Evolutionary conservation across 2,113 vertebrate species (phyloP).

Genomic region (Tachuris rubrigastra): DNA sequence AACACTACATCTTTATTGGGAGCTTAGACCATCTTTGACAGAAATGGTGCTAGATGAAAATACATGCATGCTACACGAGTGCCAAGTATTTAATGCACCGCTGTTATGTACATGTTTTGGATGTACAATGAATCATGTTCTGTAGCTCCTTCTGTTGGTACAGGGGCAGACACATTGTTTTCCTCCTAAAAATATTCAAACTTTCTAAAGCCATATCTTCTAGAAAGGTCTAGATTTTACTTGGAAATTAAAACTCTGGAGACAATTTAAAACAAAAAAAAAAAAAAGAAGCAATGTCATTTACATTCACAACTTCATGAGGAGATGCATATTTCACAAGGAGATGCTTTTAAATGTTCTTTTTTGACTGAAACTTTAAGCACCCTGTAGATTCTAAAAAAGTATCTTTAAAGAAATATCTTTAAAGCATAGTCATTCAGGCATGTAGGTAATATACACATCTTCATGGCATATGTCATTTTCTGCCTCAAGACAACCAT

Average conservation of each 20-base stretch:
- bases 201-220: not conserved
- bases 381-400: not conserved
- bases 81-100: not conserved
- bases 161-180: not conserved
- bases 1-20: not conserved
- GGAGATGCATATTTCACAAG: not conserved
- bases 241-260: not conserved
- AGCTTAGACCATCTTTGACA: not conserved
- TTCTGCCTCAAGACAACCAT: not conserved
- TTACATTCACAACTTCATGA: not conserved
- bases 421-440: not conserved
- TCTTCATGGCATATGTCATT: not conserved
- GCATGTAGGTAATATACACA: not conserved
- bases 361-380: not conserved
- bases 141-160: not conserved
- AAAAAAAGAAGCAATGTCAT: not conserved
- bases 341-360: not conserved
- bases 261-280: not conserved
- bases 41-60: not conserved
- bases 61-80: not conserved
- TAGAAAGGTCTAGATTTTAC: not conserved
- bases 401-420: not conserved
- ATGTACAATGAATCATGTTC: not conserved
- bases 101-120: not conserved
- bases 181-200: not conserved